Conservation (phyloP, 2,113 vertebrate genomes). For the Psittacula cyanocephala region DNA sequence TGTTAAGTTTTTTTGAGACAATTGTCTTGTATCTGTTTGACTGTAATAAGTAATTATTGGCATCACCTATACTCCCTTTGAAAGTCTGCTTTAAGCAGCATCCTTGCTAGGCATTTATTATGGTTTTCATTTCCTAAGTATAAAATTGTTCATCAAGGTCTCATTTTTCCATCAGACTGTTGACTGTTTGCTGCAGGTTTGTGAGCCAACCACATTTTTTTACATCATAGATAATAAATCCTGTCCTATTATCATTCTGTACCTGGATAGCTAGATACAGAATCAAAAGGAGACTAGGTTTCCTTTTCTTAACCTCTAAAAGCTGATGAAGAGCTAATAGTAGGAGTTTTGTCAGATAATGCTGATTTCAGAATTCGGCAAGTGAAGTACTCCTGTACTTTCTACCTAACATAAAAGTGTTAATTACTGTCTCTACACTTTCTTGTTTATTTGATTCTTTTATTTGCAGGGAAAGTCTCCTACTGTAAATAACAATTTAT, state of each 20-base stretch:
- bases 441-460: background rate
- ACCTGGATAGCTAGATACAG: background rate
- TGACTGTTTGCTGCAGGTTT: background rate
- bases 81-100: background rate
- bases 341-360: background rate
- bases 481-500: background rate
- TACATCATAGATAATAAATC: background rate
- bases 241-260: background rate
- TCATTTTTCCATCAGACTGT: background rate
- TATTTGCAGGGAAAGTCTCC: background rate
- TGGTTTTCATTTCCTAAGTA: background rate
- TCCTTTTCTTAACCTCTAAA: background rate
- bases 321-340: background rate
- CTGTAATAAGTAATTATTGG: background rate
- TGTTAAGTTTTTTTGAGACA: background rate
- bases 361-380: background rate
- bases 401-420: background rate
- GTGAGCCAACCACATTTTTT: background rate
- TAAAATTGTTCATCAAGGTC: background rate
- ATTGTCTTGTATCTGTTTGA: background rate
- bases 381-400: background rate
- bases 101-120: background rate
- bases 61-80: background rate
- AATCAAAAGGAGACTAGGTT: background rate
- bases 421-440: background rate